Percentiles rank a stretch among this genome's conserved stretches.
Conservation (phyloP, 2,797 vertebrate species). For the Philypnodon macrostomus region DNA sequence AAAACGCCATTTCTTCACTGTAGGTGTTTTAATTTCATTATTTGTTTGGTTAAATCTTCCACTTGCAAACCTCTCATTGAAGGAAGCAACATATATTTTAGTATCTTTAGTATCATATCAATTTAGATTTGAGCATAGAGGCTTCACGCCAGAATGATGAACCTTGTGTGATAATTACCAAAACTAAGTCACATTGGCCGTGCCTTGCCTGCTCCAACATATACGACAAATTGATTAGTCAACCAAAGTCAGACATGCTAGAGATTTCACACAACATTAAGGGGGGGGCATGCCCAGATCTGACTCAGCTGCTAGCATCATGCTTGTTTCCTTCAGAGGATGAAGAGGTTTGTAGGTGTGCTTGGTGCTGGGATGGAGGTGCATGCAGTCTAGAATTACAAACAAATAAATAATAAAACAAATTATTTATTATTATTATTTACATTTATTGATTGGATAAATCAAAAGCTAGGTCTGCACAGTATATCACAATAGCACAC, state of each 20-base stretch:
- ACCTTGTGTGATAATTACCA: no score
- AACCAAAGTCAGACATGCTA: slow-evolving; percentile 44
- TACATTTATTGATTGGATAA: no score
- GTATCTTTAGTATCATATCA: slow-evolving; percentile 17
- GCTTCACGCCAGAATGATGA: not conserved
- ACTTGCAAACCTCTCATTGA: slow-evolving; percentile 76
- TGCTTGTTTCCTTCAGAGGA: slow-evolving; percentile 50
- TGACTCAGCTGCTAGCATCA: slow-evolving; percentile 28
- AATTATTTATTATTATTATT: no score
- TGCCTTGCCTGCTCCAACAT: slow-evolving; percentile 34
- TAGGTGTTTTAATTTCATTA: slow-evolving; percentile 84
- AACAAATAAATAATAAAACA: no score
- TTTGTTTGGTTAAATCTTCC: slow-evolving; percentile 58
- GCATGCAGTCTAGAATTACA: slow-evolving; percentile 73
- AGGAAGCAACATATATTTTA: slow-evolving; percentile 45
- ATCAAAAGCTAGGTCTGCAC: no score
- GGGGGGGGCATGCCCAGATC: slow-evolving; percentile 36
- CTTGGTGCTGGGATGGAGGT: no score
- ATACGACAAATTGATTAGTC: slow-evolving; percentile 48
- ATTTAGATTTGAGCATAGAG: not conserved
- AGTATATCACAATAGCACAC: no score
- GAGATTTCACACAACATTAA: slow-evolving; percentile 60
- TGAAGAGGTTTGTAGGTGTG: slow-evolving; percentile 75
- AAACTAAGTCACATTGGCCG: slow-evolving; percentile 35
- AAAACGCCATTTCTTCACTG: slow-evolving; percentile 99